Conservation (phyloP, 2,797 vertebrate species). For the Limosa lapponica region DNA sequence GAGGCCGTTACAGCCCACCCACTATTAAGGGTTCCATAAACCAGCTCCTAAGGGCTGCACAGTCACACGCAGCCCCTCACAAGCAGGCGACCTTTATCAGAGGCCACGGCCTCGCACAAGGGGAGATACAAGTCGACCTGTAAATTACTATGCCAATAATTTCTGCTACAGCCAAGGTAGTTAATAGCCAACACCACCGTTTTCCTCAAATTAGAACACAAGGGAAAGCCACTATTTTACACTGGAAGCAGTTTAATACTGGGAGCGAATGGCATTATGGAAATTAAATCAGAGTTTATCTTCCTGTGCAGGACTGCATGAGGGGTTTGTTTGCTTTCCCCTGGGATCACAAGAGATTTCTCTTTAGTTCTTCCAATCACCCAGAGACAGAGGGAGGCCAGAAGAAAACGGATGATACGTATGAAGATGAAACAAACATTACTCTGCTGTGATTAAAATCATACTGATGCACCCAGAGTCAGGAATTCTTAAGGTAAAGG, state of each 20-base stretch:
- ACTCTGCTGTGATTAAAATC: fast-evolving
- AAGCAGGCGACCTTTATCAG: neutral
- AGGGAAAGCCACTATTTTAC: neutral
- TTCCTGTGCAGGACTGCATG: neutral
- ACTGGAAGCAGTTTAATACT: neutral
- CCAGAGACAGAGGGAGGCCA: neutral
- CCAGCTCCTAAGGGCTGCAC: too few relatives aligned
- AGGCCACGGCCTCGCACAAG: neutral
- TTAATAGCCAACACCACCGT: neutral
- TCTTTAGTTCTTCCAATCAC: neutral
- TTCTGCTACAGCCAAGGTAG: fast-evolving
- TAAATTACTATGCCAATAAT: fast-evolving
- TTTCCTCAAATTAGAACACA: neutral
- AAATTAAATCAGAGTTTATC: neutral
- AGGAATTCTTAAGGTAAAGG: neutral
- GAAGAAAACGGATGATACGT: fast-evolving
- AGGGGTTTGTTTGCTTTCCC: neutral
- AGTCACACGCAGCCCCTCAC: neutral
- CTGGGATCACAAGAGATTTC: too few relatives aligned
- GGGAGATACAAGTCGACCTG: fast-evolving
- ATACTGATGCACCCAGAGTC: neutral
- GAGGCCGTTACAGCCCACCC: neutral
- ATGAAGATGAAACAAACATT: neutral
- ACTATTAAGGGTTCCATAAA: neutral
- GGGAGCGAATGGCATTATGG: fast-evolving